Evolutionary conservation across 2,113 vertebrate species (phyloP).

Genomic region (Astur gentilis): DNA sequence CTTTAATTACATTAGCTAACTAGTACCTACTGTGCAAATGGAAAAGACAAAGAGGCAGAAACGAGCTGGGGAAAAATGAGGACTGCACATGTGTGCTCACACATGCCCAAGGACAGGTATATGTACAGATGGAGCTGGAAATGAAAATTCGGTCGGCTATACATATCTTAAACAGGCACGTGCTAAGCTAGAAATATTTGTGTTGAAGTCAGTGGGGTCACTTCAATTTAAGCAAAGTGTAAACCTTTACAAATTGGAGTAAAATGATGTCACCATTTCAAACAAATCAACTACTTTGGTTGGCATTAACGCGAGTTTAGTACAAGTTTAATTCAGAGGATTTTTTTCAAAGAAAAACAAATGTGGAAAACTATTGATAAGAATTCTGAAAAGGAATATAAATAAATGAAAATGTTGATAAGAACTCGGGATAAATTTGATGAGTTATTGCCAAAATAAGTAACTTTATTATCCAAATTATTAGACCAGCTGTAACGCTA

Average conservation of each 20-base stretch:
- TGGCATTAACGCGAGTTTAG: neutral
- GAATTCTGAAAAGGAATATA: neutral
- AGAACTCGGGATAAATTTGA: neutral
- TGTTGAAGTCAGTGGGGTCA: neutral
- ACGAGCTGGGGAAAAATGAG: fast-evolving
- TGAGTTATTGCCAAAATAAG: constrained; percentile 38
- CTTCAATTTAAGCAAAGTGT: neutral
- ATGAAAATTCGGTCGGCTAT: neutral
- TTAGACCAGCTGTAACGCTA: constrained; percentile 26
- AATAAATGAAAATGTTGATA: constrained; percentile 54
- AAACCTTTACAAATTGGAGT: neutral
- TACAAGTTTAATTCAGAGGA: neutral
- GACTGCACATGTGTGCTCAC: neutral
- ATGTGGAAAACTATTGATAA: constrained; percentile 32
- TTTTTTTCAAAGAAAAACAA: neutral
- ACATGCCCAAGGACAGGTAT: neutral
- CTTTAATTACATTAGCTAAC: neutral
- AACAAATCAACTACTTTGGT: neutral
- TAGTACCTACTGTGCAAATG: neutral
- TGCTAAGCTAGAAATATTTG: neutral
- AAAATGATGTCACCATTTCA: neutral
- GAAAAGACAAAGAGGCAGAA: neutral
- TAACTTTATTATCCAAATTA: constrained; percentile 37
- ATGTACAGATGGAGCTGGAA: neutral
- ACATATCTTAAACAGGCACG: neutral